A percentile compares a stretch with the other conserved stretches of the same genome.
Evolutionary conservation across 1,140 invertebrate species (phyloP).

Genomic region (Zaprionus inermis): DNA sequence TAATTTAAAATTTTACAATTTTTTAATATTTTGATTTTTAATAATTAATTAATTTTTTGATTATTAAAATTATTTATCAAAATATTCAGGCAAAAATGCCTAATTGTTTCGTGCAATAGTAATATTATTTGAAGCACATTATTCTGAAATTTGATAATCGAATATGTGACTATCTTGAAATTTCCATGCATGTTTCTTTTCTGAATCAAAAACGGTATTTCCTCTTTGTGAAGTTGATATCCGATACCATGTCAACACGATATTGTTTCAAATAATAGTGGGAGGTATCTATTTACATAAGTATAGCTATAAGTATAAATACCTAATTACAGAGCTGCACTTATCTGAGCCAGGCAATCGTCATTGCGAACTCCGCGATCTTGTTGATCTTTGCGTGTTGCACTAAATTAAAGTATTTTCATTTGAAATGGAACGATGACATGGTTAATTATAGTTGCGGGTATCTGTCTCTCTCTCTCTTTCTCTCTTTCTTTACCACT

Average conservation of each 20-base stretch:
- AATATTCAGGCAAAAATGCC: too few relatives aligned
- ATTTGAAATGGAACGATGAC: background rate
- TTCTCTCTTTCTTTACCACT: background rate
- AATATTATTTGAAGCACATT: too few relatives aligned
- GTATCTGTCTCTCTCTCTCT: background rate
- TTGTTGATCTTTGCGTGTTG: slow-evolving; percentile 34
- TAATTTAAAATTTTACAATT: too few relatives aligned
- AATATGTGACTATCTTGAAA: too few relatives aligned
- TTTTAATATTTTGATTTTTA: too few relatives aligned
- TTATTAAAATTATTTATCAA: too few relatives aligned
- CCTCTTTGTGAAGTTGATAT: background rate
- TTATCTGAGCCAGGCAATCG: slow-evolving; percentile 1
- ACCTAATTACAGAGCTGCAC: background rate
- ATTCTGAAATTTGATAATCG: too few relatives aligned
- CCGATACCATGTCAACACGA: background rate
- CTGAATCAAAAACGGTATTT: background rate
- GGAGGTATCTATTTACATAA: background rate
- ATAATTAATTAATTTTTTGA: too few relatives aligned
- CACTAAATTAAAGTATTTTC: slow-evolving; percentile 10
- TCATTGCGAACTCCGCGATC: slow-evolving; percentile 16
- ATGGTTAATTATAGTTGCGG: slow-evolving; percentile 2
- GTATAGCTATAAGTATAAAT: background rate
- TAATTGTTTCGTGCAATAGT: too few relatives aligned
- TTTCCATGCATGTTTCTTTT: background rate
- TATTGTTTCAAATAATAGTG: background rate